A percentile compares a stretch with the other conserved stretches of the same genome.
Conservation (phyloP, 2,113 vertebrate genomes). For the Arvicanthis niloticus region DNA sequence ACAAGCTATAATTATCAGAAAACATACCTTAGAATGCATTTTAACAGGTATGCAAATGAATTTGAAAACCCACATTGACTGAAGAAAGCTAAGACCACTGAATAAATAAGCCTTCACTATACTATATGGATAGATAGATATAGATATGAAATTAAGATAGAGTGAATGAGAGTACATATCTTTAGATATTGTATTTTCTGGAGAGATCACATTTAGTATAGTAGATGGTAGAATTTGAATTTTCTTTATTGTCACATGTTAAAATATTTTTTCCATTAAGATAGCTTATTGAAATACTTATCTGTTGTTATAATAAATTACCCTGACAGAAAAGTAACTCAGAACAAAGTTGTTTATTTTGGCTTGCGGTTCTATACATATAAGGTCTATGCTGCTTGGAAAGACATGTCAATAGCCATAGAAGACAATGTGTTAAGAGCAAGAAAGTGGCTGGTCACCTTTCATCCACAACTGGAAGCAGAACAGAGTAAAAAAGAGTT, state of each 20-base stretch:
- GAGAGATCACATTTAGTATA: neutral
- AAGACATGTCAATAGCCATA: neutral
- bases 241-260: neutral
- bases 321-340: neutral
- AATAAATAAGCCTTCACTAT: neutral
- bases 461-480: neutral
- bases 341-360: neutral
- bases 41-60: neutral
- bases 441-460: neutral
- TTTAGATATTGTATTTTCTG: neutral
- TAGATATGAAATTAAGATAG: neutral
- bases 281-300: neutral
- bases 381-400: no score
- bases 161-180: slow-evolving; percentile 13
- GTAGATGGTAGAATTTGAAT: neutral
- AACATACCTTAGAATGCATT: neutral
- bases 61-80: neutral
- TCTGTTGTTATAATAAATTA: neutral
- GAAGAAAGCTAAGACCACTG: slow-evolving; percentile 13
- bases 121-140: neutral
- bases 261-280: neutral
- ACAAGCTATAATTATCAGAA: neutral
- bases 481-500: neutral
- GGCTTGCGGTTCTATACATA: neutral
- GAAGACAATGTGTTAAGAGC: neutral